Base-by-base conservation (phyloP, 2,113 vertebrate species). In the Malurus elegans region DNA sequence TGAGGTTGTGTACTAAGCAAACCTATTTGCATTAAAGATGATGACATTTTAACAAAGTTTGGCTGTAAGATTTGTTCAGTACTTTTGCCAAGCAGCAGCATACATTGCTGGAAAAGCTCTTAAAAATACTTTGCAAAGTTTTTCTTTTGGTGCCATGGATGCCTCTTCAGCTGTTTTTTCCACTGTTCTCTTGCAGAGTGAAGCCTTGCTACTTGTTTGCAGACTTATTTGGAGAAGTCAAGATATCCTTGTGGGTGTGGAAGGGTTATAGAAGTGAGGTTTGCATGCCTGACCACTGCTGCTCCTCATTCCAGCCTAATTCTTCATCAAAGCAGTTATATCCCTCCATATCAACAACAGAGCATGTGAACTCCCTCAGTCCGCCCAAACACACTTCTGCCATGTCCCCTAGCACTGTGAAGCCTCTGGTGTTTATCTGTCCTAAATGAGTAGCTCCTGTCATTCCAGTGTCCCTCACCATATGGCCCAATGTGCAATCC, bases 21-120 rank as follows among this genome's bases (percentile, higher is more conserved):
- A 82, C 36, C 4, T 50, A 53, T 90, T 85, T 95, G 31, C 62
- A 57, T 82, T 93, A 91, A 95, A 94, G 81, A 61, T 61, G 15
- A 62, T 92, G 67, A 54, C 53, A 79, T 87, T 89, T 91, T 69
- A 91, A 69, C 65, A 60, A 89, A 88, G 78, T 92, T 47, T 91
- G 80, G 40, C 71, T 81, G 48, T 45, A 79, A 82, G 48, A 81
- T 72, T 91, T 86, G 19, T 81, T 74, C 65, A 38, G 69, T 89
- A 53, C 5, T 75, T 96, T 81, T 89, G 76, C 67, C 86, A 94
- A 92, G 57, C 25, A 79, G 29, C 28, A 53, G 45, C 45, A 69
- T 32, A 45, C 58, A 29, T 69, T 74, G 40, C 62, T 93, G 64
- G 51, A 92, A 86, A 14, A 62, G 21, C 83, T 94, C 42, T 83